Percentiles rank a stretch among this genome's conserved stretches.
These are phyloP conservation scores for Theristicus caerulescens DNA, from an alignment of 2,113 vertebrate species.

Conservation along the genomic window DNA sequence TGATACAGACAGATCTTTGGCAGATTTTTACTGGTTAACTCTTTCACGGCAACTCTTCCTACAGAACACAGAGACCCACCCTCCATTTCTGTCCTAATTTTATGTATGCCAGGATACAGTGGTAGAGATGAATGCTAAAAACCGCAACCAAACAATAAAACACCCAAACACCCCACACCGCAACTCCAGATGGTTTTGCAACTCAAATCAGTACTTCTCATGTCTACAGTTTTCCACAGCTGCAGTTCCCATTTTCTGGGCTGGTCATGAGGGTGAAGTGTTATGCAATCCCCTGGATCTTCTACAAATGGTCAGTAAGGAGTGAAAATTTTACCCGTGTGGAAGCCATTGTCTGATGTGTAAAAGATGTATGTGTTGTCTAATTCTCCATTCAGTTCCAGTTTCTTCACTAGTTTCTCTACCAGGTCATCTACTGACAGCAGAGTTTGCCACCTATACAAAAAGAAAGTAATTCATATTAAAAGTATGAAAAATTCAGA, in stretches of 20 bases:
- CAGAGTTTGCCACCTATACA: conserved; percentile 90
- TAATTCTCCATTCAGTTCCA: conserved; percentile 85
- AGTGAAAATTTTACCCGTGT: conserved; percentile 81
- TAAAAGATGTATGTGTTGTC: conserved; percentile 93
- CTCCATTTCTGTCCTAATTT: not conserved
- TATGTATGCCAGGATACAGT: not conserved
- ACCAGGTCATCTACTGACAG: conserved; percentile 95
- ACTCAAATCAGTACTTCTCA: not conserved
- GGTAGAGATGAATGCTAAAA: not conserved
- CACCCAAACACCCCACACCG: not conserved
- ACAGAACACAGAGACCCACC: not conserved
- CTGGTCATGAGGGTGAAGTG: not conserved
- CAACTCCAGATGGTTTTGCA: not conserved
- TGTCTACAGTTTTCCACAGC: not conserved
- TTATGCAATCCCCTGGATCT: not conserved
- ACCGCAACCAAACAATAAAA: not conserved
- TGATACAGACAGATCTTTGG: not conserved
- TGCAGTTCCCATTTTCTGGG: not conserved
- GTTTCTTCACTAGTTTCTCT: conserved; percentile 88
- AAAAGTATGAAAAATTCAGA: not conserved
- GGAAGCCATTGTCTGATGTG: conserved; percentile 97
- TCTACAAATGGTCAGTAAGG: not conserved
- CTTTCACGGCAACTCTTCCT: not conserved
- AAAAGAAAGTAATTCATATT: not conserved
- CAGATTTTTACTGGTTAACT: not conserved